Base-by-base conservation (phyloP, 2,797 vertebrate species). In the Pseudochirops corinnae region DNA sequence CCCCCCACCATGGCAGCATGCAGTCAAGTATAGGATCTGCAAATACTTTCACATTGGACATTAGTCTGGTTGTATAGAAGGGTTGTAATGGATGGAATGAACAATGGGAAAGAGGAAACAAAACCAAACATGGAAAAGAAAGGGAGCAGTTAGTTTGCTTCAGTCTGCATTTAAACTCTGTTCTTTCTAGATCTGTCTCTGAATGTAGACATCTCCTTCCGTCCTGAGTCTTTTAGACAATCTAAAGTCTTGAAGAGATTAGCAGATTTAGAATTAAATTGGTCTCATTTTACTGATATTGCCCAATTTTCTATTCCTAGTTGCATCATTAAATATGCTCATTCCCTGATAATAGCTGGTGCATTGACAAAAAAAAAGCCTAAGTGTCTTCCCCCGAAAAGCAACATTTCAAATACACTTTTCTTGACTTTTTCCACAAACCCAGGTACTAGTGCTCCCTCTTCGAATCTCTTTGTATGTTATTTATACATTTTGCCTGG, bases 241-340 rank as follows among this genome's bases (percentile, higher is more conserved):
- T 13, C 55, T 67, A 46, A 57, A 39, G 5, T 9, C 29, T 82
- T 90, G 21, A 52, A 52, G 5, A 74, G 53, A 55, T 11, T 67
- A 56, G 58, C 58, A 93, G 91, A 96, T 67, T 26, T 74, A 87
- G 53, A 67, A 55, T 31, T 5, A 56, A 94, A 55, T 46, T 50
- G 13, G 21, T 87, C 94, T 90, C 33, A 56, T 92, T 91, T 82
- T 67, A 74, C 28, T 60, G 92, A 74, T 74, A 39, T 39, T 74
- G 14, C 62, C 62, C 62, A 74, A 33, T 74, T 74, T 74, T 74
- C 28, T 74, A 74, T n/a, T 21, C 62, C 62, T 14, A 39, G 62
- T 74, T 74, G 5, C 14, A 39, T 39, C 33, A n/a, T 74, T 74
- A 74, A 74, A 74, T 39, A 39, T 74, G 16, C 33, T 74, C 33